A percentile compares a stretch with the other conserved stretches of the same genome.
phyloP scores from a whole-genome alignment of 2,888 invertebrate species.

The Idaea dimidiata region DNA sequence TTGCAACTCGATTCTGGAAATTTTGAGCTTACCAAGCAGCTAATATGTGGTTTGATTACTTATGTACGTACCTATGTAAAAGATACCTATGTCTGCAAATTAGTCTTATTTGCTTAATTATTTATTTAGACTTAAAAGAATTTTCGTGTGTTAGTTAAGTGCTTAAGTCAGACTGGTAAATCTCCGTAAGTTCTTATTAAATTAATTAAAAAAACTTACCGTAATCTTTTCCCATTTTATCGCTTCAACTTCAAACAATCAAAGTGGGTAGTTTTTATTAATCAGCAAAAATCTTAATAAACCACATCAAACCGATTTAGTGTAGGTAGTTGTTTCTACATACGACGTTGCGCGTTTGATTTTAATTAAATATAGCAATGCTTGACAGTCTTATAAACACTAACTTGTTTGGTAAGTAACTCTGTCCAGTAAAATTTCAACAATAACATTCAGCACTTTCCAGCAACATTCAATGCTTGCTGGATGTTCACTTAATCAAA shows the following conservation, averaged over 20 bases:
- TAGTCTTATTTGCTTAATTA: background rate
- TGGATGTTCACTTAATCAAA: too few species aligned
- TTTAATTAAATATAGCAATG: background rate
- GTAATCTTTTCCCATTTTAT: constrained; percentile 60
- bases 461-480: too few species aligned
- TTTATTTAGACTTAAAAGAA: background rate
- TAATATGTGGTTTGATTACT: too few species aligned
- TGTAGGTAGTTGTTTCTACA: background rate
- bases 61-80: too few species aligned
- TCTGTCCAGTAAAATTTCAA: background rate
- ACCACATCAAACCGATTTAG: background rate
- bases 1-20: too few species aligned
- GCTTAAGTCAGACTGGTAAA: too few species aligned
- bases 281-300: constrained; percentile 1
- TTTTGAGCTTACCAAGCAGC: too few species aligned
- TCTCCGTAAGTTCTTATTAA: constrained; percentile 1
- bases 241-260: background rate
- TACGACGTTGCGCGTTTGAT: background rate
- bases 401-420: background rate
- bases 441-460: background rate
- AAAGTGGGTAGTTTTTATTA: constrained; percentile 5
- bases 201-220: constrained; percentile 42
- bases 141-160: background rate
- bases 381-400: background rate
- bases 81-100: too few species aligned